Percentiles rank a stretch among this genome's conserved stretches.
Conservation (phyloP, 2,797 vertebrate genomes). For the Malurus splendens region DNA sequence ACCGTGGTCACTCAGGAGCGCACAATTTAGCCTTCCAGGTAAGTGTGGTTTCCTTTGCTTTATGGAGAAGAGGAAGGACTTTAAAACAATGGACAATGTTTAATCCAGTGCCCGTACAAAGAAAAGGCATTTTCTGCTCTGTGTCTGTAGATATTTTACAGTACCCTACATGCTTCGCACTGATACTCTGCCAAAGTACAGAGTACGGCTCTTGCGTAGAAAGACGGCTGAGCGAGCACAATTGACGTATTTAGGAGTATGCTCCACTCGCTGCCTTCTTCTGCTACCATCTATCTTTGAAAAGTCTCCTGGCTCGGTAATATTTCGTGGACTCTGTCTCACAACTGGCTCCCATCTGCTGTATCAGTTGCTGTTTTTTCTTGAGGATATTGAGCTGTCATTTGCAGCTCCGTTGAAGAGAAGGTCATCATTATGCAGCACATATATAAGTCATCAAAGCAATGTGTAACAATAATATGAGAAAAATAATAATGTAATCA, state of each 20-base stretch:
- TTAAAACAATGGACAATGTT: neutral
- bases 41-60: neutral
- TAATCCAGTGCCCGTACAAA: neutral
- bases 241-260: neutral
- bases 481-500: neutral
- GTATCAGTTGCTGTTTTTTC: neutral
- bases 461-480: neutral
- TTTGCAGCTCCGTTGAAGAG: neutral
- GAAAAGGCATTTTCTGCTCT: neutral
- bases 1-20: neutral
- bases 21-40: slow-evolving; percentile 71
- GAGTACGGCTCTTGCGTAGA: neutral
- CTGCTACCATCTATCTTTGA: neutral
- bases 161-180: neutral
- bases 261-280: neutral
- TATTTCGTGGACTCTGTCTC: neutral
- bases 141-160: neutral
- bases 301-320: neutral
- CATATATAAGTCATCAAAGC: neutral
- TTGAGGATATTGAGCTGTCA: neutral
- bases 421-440: neutral
- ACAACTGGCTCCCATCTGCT: neutral
- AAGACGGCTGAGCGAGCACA: neutral
- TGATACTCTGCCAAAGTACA: neutral
- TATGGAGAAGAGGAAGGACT: neutral